A percentile compares a stretch with the other conserved stretches of the same genome.
phyloP scores from a whole-genome alignment of 1,140 invertebrate species.

The Heliconius eleuchia region DNA sequence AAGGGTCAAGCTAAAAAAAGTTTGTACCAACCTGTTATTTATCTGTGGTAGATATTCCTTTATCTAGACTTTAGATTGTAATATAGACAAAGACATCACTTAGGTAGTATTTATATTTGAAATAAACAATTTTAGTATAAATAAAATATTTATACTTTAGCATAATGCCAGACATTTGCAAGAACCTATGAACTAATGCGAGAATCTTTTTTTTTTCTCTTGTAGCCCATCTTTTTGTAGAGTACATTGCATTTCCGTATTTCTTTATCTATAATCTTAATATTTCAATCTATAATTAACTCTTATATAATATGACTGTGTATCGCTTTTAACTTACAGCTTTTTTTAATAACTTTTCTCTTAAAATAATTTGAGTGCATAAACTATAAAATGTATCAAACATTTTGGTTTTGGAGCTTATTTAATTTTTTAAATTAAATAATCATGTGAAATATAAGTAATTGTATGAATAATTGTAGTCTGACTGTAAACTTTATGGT shows the following conservation, averaged over 20 bases:
- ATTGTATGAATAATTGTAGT: too few relatives aligned
- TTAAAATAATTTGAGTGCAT: background rate
- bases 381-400: background rate
- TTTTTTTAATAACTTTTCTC: slow-evolving; percentile 1
- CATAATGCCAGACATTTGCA: background rate
- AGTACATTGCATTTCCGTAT: slow-evolving; percentile 67
- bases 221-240: slow-evolving; percentile 40
- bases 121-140: too few relatives aligned
- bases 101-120: too few relatives aligned
- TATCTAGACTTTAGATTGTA: background rate
- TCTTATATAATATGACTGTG: slow-evolving; percentile 6
- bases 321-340: background rate
- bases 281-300: slow-evolving; percentile 14
- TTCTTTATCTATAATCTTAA: slow-evolving; percentile 43
- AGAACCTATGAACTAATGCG: slow-evolving; percentile 36
- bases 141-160: background rate
- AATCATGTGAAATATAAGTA: background rate
- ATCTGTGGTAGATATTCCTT: too few relatives aligned
- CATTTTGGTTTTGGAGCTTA: slow-evolving; percentile 1
- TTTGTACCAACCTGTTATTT: too few relatives aligned
- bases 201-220: slow-evolving; percentile 35
- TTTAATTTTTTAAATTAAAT: background rate
- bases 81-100: background rate
- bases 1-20: too few relatives aligned
- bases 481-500: too few relatives aligned